These are phyloP conservation scores for Acanthurus leucopareius DNA, from an alignment of 2,797 vertebrate genomes.

Conservation along the genomic window DNA sequence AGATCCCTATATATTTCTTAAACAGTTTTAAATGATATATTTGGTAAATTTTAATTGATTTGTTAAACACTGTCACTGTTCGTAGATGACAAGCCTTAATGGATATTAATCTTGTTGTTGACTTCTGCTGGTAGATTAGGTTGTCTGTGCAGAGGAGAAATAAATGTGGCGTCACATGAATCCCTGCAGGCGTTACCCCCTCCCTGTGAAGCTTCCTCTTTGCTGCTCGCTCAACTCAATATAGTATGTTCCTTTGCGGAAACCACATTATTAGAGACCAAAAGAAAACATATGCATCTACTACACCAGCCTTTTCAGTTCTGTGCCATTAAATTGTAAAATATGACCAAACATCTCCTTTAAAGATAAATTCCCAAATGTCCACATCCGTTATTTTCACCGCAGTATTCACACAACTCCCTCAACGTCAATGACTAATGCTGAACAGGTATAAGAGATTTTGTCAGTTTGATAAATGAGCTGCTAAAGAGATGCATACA, in stretches of 20 bases:
- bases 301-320: background rate
- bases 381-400: background rate
- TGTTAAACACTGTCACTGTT: background rate
- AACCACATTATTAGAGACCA: background rate
- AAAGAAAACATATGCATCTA: background rate
- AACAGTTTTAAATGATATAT: background rate
- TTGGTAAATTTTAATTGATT: background rate
- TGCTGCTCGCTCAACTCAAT: background rate
- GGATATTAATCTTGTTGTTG: background rate
- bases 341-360: background rate
- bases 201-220: background rate
- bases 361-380: background rate
- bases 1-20: no score
- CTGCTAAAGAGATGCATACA: background rate
- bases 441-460: background rate
- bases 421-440: background rate
- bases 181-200: background rate
- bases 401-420: background rate
- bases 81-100: background rate
- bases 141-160: background rate
- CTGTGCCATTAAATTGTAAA: background rate
- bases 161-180: background rate
- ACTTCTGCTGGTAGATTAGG: background rate
- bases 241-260: background rate
- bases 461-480: background rate